phyloP scores from a whole-genome alignment of 2,797 vertebrate species.

The Bovichtus variegatus region DNA sequence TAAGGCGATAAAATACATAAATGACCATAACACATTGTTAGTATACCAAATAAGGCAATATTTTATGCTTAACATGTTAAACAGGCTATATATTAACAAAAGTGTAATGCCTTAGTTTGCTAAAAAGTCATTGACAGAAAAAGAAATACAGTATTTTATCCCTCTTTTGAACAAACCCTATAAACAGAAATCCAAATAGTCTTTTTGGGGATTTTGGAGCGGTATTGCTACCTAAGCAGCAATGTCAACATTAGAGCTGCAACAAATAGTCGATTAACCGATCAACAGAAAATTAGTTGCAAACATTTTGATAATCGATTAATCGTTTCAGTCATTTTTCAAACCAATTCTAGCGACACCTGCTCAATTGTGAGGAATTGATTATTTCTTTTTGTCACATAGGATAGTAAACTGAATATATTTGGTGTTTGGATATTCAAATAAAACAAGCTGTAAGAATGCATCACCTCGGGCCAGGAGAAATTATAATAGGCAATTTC shows the following conservation, averaged over 20 bases:
- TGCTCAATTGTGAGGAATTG: neutral
- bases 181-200: neutral
- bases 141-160: neutral
- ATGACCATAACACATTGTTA: neutral
- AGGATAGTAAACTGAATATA: neutral
- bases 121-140: neutral
- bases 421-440: neutral
- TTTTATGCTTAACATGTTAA: neutral
- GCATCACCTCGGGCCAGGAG: neutral
- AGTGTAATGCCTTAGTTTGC: neutral
- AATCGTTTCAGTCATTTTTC: neutral
- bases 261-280: fast-evolving
- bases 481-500: neutral
- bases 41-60: neutral
- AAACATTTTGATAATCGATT: neutral
- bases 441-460: neutral
- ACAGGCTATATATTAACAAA: too few species aligned
- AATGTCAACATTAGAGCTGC: too few species aligned
- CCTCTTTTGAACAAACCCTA: neutral
- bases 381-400: neutral
- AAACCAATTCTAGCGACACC: neutral
- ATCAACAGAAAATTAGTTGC: neutral
- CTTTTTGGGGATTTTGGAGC: neutral
- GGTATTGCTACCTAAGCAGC: neutral
- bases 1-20: neutral